These are phyloP conservation scores for Calephelis virginiensis DNA, from an alignment of 1,140 invertebrate genomes.

Conservation along the genomic window DNA sequence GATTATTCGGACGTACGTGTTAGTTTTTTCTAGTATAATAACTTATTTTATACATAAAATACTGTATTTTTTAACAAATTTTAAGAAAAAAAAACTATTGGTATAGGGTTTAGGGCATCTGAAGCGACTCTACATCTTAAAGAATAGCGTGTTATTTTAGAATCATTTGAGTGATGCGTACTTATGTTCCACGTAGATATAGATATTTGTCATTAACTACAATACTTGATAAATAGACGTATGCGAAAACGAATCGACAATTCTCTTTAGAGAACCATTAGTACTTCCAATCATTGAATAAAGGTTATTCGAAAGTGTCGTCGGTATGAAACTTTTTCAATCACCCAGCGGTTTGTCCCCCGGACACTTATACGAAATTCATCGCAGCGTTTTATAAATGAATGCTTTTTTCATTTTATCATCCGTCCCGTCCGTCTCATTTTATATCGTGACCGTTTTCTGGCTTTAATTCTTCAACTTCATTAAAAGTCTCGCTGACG, in stretches of 20 bases:
- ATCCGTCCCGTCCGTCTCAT: slow-evolving; percentile 1
- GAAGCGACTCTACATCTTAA: no score
- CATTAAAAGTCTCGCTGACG: slow-evolving; percentile 14
- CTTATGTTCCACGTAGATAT: no score
- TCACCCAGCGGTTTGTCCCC: slow-evolving; percentile 30
- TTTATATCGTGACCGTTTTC: slow-evolving; percentile 17
- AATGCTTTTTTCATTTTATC: slow-evolving; percentile 17
- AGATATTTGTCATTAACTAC: no score
- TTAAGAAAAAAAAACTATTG: no score
- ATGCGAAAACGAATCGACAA: neutral
- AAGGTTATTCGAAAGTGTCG: slow-evolving; percentile 32
- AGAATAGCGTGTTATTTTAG: no score
- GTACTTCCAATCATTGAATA: slow-evolving; percentile 12
- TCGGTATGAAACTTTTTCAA: slow-evolving; percentile 47
- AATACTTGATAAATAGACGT: no score
- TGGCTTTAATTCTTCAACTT: slow-evolving; percentile 19
- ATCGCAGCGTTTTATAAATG: slow-evolving; percentile 18
- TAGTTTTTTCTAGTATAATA: no score
- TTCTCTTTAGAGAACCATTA: neutral
- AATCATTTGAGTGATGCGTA: no score
- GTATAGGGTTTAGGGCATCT: no score
- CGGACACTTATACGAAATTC: slow-evolving; percentile 23
- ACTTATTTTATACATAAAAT: no score
- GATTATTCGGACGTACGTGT: no score
- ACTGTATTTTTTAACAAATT: no score